Conservation (phyloP, 1,140 invertebrate species). For the Oreohelix idahoensis region DNA sequence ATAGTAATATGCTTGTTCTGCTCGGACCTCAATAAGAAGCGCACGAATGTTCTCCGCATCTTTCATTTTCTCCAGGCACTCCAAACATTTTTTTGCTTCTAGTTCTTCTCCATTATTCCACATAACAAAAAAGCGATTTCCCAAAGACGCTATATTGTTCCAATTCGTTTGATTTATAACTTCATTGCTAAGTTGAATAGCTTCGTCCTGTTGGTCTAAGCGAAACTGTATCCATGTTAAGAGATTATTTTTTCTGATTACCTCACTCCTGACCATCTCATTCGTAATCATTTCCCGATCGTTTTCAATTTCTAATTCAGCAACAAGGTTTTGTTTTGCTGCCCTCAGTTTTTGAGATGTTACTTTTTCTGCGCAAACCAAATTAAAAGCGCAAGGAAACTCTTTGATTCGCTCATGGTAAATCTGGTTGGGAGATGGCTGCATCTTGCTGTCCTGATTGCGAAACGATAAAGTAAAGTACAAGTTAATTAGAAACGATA, state of each 20-base stretch:
- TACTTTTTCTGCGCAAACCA: not conserved
- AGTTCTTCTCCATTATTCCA: not conserved
- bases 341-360: not conserved
- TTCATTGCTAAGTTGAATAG: not conserved
- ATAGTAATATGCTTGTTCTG: not conserved
- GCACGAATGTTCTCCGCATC: not conserved
- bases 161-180: not conserved
- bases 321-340: not conserved
- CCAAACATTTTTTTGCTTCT: not conserved
- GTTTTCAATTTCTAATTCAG: not conserved
- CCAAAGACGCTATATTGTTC: not conserved
- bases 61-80: not conserved
- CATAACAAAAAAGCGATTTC: not conserved
- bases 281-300: not conserved
- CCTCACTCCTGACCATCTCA: too few relatives aligned
- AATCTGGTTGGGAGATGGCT: too few relatives aligned
- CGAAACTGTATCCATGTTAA: not conserved
- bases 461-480: too few relatives aligned
- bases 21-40: not conserved
- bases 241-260: too few relatives aligned
- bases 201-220: not conserved
- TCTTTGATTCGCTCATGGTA: too few relatives aligned
- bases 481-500: too few relatives aligned
- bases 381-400: slow-evolving; percentile 12
- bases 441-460: too few relatives aligned